These are phyloP conservation scores for Chiloscyllium punctatum DNA, from an alignment of 2,797 vertebrate species.

Conservation along the genomic window DNA sequence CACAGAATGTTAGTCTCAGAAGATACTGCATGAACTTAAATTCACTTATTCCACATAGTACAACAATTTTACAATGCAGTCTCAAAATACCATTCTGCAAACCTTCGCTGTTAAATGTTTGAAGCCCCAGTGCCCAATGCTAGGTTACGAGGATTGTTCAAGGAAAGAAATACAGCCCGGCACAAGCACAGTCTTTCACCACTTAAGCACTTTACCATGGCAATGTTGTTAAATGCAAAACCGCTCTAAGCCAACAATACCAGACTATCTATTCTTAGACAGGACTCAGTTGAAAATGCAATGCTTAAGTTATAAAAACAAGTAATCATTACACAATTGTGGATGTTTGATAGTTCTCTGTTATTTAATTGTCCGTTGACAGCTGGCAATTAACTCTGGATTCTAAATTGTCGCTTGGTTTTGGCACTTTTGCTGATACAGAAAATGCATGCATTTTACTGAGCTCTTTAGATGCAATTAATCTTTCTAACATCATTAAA, in stretches of 20 bases:
- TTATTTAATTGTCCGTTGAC: neutral
- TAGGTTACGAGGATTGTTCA: neutral
- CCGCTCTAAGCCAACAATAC: neutral
- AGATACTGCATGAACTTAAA: constrained; percentile 1
- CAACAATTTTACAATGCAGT: neutral
- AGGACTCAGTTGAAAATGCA: neutral
- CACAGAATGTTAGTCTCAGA: neutral
- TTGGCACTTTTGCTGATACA: neutral
- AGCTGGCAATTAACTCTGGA: neutral
- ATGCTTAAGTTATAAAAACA: neutral
- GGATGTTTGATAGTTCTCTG: neutral
- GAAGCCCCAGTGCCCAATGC: neutral
- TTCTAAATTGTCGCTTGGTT: neutral
- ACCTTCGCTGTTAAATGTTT: neutral
- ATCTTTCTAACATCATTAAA: neutral
- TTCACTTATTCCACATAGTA: neutral
- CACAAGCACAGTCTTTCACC: neutral
- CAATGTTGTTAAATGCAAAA: neutral
- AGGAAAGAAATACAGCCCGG: neutral
- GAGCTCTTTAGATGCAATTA: neutral
- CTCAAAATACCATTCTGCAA: neutral
- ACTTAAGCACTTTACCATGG: neutral
- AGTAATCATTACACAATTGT: neutral
- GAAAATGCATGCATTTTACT: neutral
- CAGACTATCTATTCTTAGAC: neutral